Evolutionary conservation across 1,140 invertebrate species (phyloP).

Genomic region (Euwallacea fornicatus): DNA sequence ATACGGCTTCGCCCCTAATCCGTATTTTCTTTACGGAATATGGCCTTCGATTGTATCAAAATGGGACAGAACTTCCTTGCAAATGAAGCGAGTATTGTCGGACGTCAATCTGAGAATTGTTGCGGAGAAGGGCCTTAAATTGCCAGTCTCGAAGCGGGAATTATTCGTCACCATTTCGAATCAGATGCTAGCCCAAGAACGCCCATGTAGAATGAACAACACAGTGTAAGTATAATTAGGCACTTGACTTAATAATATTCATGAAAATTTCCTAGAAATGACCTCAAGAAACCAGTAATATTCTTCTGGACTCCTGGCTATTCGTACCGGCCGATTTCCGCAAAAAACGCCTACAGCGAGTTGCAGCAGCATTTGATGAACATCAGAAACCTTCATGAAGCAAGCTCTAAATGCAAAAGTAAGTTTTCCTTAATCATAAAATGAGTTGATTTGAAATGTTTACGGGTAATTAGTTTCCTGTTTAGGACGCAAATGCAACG

Average conservation of each 20-base stretch:
- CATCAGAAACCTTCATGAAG: conserved; percentile 38
- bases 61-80: conserved; percentile 55
- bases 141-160: conserved; percentile 55
- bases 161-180: conserved; percentile 54
- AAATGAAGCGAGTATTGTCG: conserved; percentile 54
- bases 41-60: conserved; percentile 56
- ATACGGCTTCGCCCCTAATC: conserved; percentile 54
- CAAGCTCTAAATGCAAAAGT: conserved; percentile 34
- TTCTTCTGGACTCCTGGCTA: conserved; percentile 63
- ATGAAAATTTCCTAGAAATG: conserved; percentile 38
- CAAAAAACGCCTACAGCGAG: conserved; percentile 54
- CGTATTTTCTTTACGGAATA: conserved; percentile 56
- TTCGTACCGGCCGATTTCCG: conserved; percentile 58
- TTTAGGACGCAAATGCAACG: conserved; percentile 22
- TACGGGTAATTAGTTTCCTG: conserved; percentile 22
- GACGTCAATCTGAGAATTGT: conserved; percentile 51
- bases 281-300: conserved; percentile 47
- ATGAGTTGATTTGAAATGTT: conserved; percentile 9
- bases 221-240: not conserved
- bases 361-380: conserved; percentile 53
- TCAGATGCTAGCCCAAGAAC: conserved; percentile 12
- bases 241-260: not conserved
- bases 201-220: not conserved
- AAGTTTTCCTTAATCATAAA: not conserved
- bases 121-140: conserved; percentile 49